A percentile compares a stretch with the other conserved stretches of the same genome.
Evolutionary conservation across 2,888 invertebrate genomes (phyloP).

Genomic region (Melitaea athalia): DNA sequence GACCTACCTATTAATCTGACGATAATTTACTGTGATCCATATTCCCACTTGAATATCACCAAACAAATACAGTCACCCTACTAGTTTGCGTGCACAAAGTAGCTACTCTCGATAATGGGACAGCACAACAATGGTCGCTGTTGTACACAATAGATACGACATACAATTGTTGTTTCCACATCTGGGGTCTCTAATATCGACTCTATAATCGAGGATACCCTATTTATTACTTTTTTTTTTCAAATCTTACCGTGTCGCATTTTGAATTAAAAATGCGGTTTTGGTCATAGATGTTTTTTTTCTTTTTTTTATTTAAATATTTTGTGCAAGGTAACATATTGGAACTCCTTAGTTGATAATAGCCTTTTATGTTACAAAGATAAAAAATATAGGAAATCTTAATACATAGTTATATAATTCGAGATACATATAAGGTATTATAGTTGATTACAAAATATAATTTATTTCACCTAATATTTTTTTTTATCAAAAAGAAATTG

Average conservation of each 20-base stretch:
- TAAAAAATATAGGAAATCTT: too few species aligned
- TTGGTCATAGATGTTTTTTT: neutral
- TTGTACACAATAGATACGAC: constrained; percentile 65
- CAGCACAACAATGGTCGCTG: constrained; percentile 64
- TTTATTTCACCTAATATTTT: too few species aligned
- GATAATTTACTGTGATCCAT: neutral
- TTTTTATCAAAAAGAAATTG: too few species aligned
- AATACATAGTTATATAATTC: too few species aligned
- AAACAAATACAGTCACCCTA: constrained; percentile 48
- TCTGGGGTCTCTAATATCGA: constrained; percentile 69
- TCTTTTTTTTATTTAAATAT: neutral
- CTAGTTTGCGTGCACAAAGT: constrained; percentile 68
- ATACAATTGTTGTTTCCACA: constrained; percentile 74
- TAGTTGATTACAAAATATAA: too few species aligned
- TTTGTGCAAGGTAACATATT: neutral
- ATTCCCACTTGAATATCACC: neutral
- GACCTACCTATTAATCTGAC: neutral
- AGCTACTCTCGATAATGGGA: constrained; percentile 71
- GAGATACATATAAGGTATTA: too few species aligned
- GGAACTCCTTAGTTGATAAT: neutral
- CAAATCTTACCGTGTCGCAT: constrained; percentile 53
- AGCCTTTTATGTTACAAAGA: neutral
- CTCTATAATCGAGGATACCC: constrained; percentile 51
- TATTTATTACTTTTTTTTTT: constrained; percentile 49
- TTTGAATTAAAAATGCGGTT: constrained; percentile 29